Evolutionary conservation across 1,140 invertebrate genomes (phyloP).

Genomic region (Alviniconcha marisindica): DNA sequence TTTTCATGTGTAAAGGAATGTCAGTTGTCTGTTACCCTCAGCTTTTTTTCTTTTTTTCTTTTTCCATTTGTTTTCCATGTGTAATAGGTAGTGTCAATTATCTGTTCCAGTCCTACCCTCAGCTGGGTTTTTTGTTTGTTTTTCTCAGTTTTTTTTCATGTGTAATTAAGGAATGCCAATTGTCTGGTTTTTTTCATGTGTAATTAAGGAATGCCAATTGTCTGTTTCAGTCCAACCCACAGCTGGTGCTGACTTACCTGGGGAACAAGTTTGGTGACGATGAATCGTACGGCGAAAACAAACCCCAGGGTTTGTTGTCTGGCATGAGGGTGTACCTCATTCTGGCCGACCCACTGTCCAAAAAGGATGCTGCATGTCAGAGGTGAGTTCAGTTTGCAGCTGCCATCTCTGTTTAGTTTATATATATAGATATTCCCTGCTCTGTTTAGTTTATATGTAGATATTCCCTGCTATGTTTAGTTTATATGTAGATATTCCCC

Average conservation of each 20-base stretch:
- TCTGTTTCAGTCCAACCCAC: constrained; percentile 64
- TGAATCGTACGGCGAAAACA: constrained; percentile 50
- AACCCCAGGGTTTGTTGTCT: constrained; percentile 51
- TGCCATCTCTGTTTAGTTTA: no score
- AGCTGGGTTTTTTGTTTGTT: no score
- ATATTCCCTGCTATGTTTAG: no score
- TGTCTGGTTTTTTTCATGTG: background rate
- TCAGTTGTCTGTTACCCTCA: background rate
- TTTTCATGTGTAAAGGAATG: background rate
- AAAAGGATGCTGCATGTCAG: constrained; percentile 63
- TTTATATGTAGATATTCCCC: no score
- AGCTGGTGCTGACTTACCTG: constrained; percentile 68
- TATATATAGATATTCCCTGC: no score
- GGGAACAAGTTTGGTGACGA: constrained; percentile 62
- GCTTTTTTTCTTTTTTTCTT: background rate
- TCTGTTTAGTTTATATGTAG: no score
- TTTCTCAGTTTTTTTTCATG: no score
- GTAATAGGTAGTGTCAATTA: no score
- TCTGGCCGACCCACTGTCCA: constrained; percentile 57
- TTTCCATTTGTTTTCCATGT: background rate
- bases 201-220: background rate
- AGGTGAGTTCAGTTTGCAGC: constrained; percentile 63
- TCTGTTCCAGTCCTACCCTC: no score
- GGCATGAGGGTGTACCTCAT: constrained; percentile 60
- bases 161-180: no score